Percentiles rank a stretch among this genome's conserved stretches.
Evolutionary conservation across 2,888 invertebrate species (phyloP).

Genomic region (Amiota minor): DNA sequence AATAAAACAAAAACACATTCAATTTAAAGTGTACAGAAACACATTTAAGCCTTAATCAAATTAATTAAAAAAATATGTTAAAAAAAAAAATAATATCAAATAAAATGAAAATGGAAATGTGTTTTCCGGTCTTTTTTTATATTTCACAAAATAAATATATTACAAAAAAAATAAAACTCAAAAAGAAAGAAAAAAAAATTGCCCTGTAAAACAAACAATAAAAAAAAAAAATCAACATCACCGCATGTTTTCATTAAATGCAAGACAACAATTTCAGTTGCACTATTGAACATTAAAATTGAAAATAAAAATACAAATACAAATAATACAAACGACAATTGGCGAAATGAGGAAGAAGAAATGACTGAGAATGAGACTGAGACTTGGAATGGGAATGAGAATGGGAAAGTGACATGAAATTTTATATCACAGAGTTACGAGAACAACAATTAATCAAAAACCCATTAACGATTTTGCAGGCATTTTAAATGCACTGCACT

Average conservation of each 20-base stretch:
- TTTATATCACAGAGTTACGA: neutral
- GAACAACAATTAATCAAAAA: conserved; percentile 29
- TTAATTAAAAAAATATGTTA: neutral
- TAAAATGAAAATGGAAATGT: neutral
- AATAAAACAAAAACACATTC: conserved; percentile 15
- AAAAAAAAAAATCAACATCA: neutral
- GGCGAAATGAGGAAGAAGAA: neutral
- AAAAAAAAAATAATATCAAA: neutral
- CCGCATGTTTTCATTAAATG: conserved; percentile 4
- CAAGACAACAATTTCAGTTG: conserved; percentile 1
- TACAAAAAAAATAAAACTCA: neutral
- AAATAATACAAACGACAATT: neutral
- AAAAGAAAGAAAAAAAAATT: neutral
- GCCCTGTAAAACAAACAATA: neutral
- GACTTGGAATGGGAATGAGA: neutral
- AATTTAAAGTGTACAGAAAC: conserved; percentile 15
- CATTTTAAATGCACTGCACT: conserved; percentile 31
- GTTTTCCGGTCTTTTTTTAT: neutral
- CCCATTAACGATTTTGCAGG: conserved; percentile 30
- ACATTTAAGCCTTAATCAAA: conserved; percentile 16
- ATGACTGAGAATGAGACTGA: neutral
- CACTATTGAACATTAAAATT: conserved; percentile 10
- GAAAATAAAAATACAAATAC: neutral
- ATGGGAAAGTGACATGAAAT: no score
- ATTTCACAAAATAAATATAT: neutral